Evolutionary conservation across 1,140 invertebrate species (phyloP).

Genomic region (Diploscapter pachys): DNA sequence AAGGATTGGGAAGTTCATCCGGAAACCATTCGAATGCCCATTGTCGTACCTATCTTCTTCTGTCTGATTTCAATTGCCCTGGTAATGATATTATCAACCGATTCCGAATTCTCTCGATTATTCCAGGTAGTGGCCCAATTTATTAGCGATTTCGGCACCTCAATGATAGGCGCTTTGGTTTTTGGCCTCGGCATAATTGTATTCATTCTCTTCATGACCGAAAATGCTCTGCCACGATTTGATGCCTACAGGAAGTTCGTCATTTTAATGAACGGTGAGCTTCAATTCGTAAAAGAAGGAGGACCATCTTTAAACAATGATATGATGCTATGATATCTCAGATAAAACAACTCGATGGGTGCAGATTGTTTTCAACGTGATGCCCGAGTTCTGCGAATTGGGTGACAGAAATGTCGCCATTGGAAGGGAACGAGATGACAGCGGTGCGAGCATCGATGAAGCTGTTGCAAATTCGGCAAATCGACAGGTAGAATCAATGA

Average conservation of each 20-base stretch:
- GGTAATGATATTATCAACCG: constrained; percentile 20
- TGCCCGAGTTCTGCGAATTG: no score
- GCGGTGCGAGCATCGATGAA: no score
- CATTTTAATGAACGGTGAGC: constrained; percentile 5
- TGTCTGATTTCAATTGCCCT: constrained; percentile 23
- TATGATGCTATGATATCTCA: no score
- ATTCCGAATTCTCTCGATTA: background rate
- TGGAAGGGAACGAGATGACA: no score
- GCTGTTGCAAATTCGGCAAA: no score
- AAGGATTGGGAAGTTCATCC: constrained; percentile 20
- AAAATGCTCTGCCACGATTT: constrained; percentile 8
- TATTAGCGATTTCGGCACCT: no score
- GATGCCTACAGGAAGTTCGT: background rate
- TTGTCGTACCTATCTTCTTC: constrained; percentile 29
- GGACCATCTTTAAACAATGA: background rate
- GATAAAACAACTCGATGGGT: no score
- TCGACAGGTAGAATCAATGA: no score
- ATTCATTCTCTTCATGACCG: constrained; percentile 18
- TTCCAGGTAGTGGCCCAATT: background rate
- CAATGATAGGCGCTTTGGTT: background rate
- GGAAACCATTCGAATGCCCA: constrained; percentile 20
- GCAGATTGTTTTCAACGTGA: no score
- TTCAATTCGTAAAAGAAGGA: no score
- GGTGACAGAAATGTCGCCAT: no score
- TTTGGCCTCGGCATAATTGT: constrained; percentile 6